A percentile compares a stretch with the other conserved stretches of the same genome.
Evolutionary conservation across 2,797 vertebrate genomes (phyloP).

Genomic region (Coilia nasus): DNA sequence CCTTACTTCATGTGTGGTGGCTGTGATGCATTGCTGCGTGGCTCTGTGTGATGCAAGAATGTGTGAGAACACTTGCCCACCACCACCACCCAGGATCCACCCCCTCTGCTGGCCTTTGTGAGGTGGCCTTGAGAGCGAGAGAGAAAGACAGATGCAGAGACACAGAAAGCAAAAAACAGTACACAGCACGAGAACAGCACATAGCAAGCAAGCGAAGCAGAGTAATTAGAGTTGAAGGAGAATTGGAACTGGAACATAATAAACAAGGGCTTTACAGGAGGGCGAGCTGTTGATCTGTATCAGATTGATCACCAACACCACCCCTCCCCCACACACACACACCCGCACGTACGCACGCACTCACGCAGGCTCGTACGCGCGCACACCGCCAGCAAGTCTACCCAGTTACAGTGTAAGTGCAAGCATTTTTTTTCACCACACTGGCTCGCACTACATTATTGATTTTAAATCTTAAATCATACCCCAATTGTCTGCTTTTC

Average conservation of each 20-base stretch:
- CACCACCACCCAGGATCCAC: background rate
- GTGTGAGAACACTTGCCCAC: background rate
- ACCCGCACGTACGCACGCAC: background rate
- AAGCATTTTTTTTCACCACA: too few relatives aligned
- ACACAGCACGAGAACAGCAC: constrained; percentile 15
- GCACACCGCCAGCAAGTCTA: background rate
- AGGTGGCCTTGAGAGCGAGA: background rate
- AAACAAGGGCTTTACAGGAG: too few relatives aligned
- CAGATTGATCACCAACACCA: background rate
- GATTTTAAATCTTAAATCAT: too few relatives aligned
- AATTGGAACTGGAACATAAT: too few relatives aligned
- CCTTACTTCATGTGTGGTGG: background rate
- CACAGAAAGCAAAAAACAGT: background rate
- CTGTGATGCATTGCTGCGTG: background rate
- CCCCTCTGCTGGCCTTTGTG: background rate
- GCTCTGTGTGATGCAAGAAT: background rate
- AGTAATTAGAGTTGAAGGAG: too few relatives aligned
- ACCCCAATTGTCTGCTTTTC: too few relatives aligned
- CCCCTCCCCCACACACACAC: background rate
- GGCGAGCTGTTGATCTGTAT: too few relatives aligned
- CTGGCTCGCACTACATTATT: too few relatives aligned
- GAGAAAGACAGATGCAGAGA: background rate
- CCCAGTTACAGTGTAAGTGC: too few relatives aligned
- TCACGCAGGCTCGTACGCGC: background rate
- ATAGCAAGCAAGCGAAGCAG: too few relatives aligned